These are phyloP conservation scores for Phaetusa simplex DNA, from an alignment of 2,113 vertebrate genomes.

Conservation along the genomic window DNA sequence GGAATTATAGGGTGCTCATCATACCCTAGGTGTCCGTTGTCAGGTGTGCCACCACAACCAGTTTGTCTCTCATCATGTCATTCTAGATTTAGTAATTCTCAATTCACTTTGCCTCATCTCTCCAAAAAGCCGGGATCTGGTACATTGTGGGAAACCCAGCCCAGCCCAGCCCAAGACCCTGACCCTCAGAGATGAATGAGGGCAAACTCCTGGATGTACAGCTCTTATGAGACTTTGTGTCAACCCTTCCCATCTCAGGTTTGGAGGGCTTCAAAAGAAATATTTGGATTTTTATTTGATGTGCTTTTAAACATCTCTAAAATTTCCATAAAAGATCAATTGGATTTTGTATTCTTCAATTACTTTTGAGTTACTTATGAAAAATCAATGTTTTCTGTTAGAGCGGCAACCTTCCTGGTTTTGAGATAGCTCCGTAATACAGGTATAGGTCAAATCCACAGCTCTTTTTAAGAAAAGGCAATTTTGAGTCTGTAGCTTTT, in stretches of 20 bases:
- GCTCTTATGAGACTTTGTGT: neutral
- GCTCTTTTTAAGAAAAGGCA: neutral
- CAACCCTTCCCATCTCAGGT: neutral
- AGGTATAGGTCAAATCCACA: neutral
- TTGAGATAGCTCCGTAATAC: neutral
- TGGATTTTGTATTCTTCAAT: neutral
- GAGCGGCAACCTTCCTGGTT: neutral
- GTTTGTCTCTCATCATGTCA: neutral
- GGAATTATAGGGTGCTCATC: neutral
- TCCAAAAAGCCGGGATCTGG: neutral
- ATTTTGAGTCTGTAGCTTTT: neutral
- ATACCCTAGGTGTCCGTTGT: accelerated
- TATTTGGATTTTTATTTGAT: neutral
- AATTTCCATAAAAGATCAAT: neutral
- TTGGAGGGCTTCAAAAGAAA: neutral
- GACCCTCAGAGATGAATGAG: neutral
- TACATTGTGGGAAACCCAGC: neutral
- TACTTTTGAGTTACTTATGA: neutral
- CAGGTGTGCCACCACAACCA: neutral
- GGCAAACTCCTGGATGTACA: neutral
- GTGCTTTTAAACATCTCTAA: neutral
- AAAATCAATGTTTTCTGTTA: neutral
- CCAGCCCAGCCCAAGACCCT: neutral
- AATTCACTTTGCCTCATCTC: neutral
- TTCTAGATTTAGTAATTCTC: neutral